These are phyloP conservation scores for Hyposmocoma kahamanoa DNA, from an alignment of 1,140 invertebrate genomes.

Conservation along the genomic window DNA sequence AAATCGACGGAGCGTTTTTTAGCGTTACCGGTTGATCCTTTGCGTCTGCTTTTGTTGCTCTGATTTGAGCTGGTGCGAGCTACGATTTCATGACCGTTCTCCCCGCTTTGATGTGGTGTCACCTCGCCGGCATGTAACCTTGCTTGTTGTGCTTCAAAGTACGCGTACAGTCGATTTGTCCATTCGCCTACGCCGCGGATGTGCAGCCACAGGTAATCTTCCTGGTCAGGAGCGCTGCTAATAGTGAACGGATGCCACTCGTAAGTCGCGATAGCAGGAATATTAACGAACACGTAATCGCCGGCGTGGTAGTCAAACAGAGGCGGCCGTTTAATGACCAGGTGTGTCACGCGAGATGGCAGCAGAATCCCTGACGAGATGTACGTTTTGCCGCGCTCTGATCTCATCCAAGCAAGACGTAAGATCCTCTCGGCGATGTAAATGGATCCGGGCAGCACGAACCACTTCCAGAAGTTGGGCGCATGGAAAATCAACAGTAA, in stretches of 20 bases:
- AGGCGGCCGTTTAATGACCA: conserved; percentile 89
- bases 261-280: conserved; percentile 92
- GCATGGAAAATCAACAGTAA: conserved; percentile 89
- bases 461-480: conserved; percentile 97
- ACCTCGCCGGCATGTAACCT: conserved; percentile 80
- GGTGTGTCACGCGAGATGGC: conserved; percentile 89
- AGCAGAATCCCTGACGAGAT: conserved; percentile 89
- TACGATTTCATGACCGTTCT: conserved; percentile 26
- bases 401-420: conserved; percentile 75
- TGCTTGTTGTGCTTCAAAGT: conserved; percentile 88
- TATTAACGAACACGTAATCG: conserved; percentile 96
- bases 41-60: conserved; percentile 35
- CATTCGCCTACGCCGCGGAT: conserved; percentile 95
- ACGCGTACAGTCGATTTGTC: conserved; percentile 91
- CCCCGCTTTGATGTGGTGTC: conserved; percentile 7
- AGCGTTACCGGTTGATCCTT: conserved; percentile 22
- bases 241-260: conserved; percentile 99
- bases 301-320: conserved; percentile 94
- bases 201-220: conserved; percentile 94
- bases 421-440: conserved; percentile 87
- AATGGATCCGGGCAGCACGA: conserved; percentile 86
- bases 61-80: conserved; percentile 31
- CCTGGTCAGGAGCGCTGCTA: conserved; percentile 95
- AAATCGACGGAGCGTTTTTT: conserved; percentile 66
- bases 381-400: conserved; percentile 85